Base-by-base conservation (phyloP, 2,888 invertebrate species). In the Limnephilus marmoratus region DNA sequence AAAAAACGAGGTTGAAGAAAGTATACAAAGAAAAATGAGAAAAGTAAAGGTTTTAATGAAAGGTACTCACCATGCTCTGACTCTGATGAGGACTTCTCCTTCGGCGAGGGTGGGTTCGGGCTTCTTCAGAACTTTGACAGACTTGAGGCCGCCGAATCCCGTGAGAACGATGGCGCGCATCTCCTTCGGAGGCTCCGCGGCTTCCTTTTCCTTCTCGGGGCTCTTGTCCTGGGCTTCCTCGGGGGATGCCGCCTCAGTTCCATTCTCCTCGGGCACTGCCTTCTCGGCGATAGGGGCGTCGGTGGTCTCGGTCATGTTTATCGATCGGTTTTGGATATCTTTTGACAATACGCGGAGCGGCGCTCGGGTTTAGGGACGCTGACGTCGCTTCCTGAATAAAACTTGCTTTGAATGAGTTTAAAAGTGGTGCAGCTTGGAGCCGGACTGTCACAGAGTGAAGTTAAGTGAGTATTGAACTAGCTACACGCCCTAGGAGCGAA, bases 91-190 rank as follows among this genome's bases (percentile, higher is more conserved):
- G 93, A 98, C 97, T 95, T 98, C 97, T 94, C 97, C 97, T 95
- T 97, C 97, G 94, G 96, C 96, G 91, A 97, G 95, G 94, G 97
- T 95, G 82, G 98, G 98, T 95, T 98, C 98, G 45, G 98, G 97
- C 95, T 98, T 98, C 95, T 97, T 98, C 94, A 97, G 96, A 94
- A 98, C 97, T 96, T 98, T 98, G 94, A 98, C 97, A 95, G 98
- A 97, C 95, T 98, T 98, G 93, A 98, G 96, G 85, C 98, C 98
- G 82, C 98, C 98, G 95, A 98, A 98, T 94, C 98, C 98, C 94
- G 97, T 98, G 94, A 98, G 97, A 94, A 98, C 97, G 94, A 98
- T 97, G 92, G 98, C 98, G 95, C 98, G 97, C 98, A 98, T 98
- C 96, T 98, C 98, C 95, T 98, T 98, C 94, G 97, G 97, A 94